Conservation (phyloP, 2,888 invertebrate genomes). For the Chironomus tentans region DNA sequence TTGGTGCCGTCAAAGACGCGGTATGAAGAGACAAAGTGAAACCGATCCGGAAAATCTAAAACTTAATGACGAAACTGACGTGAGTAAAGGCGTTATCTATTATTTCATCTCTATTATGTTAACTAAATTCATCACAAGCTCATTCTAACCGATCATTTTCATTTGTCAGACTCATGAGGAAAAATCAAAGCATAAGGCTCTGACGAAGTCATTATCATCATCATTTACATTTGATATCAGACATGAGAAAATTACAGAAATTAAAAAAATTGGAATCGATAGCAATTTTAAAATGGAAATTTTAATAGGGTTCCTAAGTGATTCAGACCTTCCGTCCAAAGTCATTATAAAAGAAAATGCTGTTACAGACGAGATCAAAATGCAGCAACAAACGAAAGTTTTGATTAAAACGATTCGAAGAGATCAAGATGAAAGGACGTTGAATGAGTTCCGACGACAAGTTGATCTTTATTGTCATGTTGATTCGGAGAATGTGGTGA, state of each 20-base stretch:
- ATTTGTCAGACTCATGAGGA: conserved; percentile 15
- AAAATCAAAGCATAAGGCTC: neutral
- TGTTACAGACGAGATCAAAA: conserved; percentile 35
- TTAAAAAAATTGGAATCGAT: conserved; percentile 66
- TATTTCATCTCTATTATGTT: no score
- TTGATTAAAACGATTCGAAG: conserved; percentile 28
- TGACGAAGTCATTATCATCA: neutral
- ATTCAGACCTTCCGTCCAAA: conserved; percentile 33
- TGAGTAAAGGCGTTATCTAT: no score
- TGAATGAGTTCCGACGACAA: conserved; percentile 80
- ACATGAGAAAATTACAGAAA: conserved; percentile 60
- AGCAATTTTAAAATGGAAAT: conserved; percentile 49
- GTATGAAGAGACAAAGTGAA: neutral
- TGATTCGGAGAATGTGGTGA: conserved; percentile 72
- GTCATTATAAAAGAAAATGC: conserved; percentile 34
- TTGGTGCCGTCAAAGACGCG: conserved; percentile 72
- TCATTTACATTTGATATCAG: conserved; percentile 42
- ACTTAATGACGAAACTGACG: conserved; percentile 47
- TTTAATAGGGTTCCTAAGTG: conserved; percentile 57
- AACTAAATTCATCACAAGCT: neutral
- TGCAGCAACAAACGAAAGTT: conserved; percentile 28
- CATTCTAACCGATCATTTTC: neutral
- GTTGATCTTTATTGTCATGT: conserved; percentile 76
- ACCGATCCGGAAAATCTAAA: conserved; percentile 45
- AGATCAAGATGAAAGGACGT: conserved; percentile 65